Percentiles rank a stretch among this genome's conserved stretches.
Conservation (phyloP, 2,113 vertebrate genomes). For the Chionis minor region DNA sequence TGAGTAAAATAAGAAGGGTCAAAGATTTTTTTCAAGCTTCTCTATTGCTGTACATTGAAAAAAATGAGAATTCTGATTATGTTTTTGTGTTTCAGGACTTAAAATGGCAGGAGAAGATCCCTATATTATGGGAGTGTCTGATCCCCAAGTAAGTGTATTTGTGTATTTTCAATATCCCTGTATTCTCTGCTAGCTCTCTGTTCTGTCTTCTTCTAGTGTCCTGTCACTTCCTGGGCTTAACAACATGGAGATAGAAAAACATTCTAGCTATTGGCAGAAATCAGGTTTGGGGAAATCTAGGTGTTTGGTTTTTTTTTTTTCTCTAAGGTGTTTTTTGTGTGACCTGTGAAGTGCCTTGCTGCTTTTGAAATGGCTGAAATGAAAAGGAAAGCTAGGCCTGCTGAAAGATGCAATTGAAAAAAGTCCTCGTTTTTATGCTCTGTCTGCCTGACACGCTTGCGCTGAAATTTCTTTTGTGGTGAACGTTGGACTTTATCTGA, state of each 20-base stretch:
- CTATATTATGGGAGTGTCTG: slow-evolving; percentile 69
- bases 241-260: neutral
- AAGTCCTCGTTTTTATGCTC: neutral
- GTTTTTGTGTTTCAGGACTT: slow-evolving; percentile 61
- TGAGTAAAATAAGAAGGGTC: neutral
- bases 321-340: neutral
- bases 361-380: neutral
- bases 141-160: slow-evolving; percentile 72
- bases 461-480: neutral
- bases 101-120: slow-evolving; percentile 76
- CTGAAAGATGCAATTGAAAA: neutral
- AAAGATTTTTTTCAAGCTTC: neutral
- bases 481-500: neutral
- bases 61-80: neutral
- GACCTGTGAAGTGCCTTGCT: neutral
- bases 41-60: neutral
- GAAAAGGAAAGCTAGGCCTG: neutral
- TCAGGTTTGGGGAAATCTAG: neutral
- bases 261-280: neutral
- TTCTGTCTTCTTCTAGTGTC: neutral
- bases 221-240: neutral
- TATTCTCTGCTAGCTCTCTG: neutral
- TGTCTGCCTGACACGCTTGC: neutral
- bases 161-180: neutral
- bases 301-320: neutral